Base-by-base conservation (phyloP, 2,888 invertebrate genomes). In the Pyrochroa serraticornis region DNA sequence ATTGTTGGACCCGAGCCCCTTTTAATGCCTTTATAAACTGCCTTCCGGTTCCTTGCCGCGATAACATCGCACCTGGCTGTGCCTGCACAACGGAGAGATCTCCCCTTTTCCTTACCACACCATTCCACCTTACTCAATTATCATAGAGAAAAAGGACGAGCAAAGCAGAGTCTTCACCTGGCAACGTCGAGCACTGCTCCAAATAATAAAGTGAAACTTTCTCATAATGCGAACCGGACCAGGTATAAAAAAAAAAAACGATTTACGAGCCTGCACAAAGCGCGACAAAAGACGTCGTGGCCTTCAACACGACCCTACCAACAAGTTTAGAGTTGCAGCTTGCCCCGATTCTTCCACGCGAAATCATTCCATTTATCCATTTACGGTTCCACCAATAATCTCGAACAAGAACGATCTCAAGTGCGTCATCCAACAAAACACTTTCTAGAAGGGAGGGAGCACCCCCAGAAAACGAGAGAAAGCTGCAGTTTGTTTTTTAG, bases 321-420 rank as follows among this genome's bases (percentile, higher is more conserved):
- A 59, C 46, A 55, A 59, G 55, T 59, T 55, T 59, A 50, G 50
- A 59, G 59, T 59, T 59, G 59, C 59, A 59, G 59, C 54, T 49
- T 50, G 59, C 22, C 14, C 39, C 39, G 9, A 12, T 39, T 39
- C 35, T 9, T 32, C 33, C 10, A 33, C 10, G 8, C 7, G 12
- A n/a, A 7, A 32, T 10, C n/a, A 6, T 3, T n/a, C n/a, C n/a
- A 10, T n/a, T 35, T 10, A 35, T n/a, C n/a, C n/a, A 10, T n/a
- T 35, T 10, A 35, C 35, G 35, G 10, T 2, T 6, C 35, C 35
- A 35, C 35, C 35, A 22, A 22, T 22, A 2, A 22, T 5, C 22
- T 3, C 22, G 22, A 22, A 2, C 22, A 22, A 22, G 5, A 22
- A 2, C 3, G 22, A 3, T 5, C 22, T 22, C 22, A 22, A 22